Percentiles rank a stretch among this genome's conserved stretches.
phyloP scores from a whole-genome alignment of 2,888 invertebrate species.

The Panzeria rudis region DNA sequence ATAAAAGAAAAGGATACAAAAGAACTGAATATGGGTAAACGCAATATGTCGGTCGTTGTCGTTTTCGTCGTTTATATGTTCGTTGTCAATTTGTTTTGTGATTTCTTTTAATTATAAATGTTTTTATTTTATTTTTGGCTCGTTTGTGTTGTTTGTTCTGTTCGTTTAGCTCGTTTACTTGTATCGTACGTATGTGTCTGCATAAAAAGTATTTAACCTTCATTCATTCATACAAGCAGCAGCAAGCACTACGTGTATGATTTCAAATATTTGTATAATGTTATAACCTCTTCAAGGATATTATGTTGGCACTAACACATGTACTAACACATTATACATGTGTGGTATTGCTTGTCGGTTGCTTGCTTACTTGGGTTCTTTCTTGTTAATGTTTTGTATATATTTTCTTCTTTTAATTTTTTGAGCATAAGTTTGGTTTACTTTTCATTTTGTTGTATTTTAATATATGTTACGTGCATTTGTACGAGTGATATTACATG shows the following conservation, averaged over 20 bases:
- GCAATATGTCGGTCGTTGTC: constrained; percentile 32
- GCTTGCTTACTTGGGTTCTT: constrained; percentile 48
- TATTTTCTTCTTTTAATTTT: constrained; percentile 20
- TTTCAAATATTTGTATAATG: constrained; percentile 60
- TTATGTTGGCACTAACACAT: constrained; percentile 34
- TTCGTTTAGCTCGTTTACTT: constrained; percentile 19
- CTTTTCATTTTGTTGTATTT: constrained; percentile 9
- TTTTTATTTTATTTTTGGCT: constrained; percentile 5
- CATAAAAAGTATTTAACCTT: constrained; percentile 67
- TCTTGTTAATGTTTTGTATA: constrained; percentile 65
- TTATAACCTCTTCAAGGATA: constrained; percentile 71
- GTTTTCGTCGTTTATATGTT: constrained; percentile 19
- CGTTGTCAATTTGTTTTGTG: constrained; percentile 21
- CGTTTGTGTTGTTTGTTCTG: constrained; percentile 18
- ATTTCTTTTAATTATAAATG: constrained; percentile 13
- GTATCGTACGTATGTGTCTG: constrained; percentile 6
- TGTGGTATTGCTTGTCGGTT: constrained; percentile 53
- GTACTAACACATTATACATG: too few relatives aligned
- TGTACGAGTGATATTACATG: constrained; percentile 31
- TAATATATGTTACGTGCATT: constrained; percentile 41
- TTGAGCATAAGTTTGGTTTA: constrained; percentile 17
- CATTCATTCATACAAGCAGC: constrained; percentile 35
- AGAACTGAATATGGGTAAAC: constrained; percentile 22
- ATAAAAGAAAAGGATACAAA: not conserved
- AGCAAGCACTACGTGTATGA: constrained; percentile 11